Conservation (phyloP, 2,113 vertebrate species). For the Pelobates fuscus region DNA sequence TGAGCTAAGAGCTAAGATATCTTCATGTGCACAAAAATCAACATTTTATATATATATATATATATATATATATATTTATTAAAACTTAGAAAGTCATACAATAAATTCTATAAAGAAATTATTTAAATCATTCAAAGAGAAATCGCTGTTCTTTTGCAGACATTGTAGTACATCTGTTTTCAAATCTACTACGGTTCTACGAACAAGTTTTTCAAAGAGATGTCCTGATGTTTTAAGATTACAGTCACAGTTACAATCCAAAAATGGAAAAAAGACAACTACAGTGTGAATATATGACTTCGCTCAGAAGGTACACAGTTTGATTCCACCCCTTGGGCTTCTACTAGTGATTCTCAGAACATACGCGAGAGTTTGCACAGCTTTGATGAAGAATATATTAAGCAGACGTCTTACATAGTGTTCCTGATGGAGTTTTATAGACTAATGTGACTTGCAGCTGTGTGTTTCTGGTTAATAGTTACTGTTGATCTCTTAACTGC, state of each 20-base stretch:
- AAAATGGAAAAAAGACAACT: too few relatives aligned
- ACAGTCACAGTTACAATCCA: not conserved
- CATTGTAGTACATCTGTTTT: too few relatives aligned
- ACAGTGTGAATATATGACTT: not conserved
- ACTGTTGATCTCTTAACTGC: too few relatives aligned
- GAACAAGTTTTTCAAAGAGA: not conserved
- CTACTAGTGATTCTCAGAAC: conserved; percentile 12
- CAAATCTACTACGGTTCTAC: too few relatives aligned
- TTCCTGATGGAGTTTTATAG: conserved; percentile 12
- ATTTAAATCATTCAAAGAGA: too few relatives aligned
- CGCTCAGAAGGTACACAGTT: not conserved
- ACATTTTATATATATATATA: too few relatives aligned
- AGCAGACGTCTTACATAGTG: conserved; percentile 5
- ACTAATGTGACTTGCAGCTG: conserved; percentile 19
- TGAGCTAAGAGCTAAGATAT: too few relatives aligned
- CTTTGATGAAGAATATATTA: conserved; percentile 23
- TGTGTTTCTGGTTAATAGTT: not conserved
- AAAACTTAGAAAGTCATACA: too few relatives aligned
- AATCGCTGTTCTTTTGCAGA: too few relatives aligned
- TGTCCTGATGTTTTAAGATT: conserved; percentile 5
- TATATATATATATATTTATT: too few relatives aligned
- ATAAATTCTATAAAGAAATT: too few relatives aligned
- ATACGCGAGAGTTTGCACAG: conserved; percentile 3
- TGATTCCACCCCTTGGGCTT: conserved; percentile 9
- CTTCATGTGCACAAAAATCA: too few relatives aligned